Conservation (phyloP, 37 sponge, comb jelly and placozoan species). For the Eunapius fragilis region DNA sequence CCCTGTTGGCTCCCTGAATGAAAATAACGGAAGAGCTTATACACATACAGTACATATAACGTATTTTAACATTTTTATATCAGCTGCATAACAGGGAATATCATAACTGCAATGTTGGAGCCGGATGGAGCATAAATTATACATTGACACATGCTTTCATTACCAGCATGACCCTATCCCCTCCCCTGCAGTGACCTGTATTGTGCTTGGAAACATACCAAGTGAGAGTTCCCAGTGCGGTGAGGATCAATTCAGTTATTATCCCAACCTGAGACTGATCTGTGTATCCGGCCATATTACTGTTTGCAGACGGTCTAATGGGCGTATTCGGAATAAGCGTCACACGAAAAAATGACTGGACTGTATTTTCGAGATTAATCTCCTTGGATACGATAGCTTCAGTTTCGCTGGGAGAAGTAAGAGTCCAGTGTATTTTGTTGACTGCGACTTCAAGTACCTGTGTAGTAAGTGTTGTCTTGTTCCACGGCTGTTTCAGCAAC, state of each 20-base stretch:
- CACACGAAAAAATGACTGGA: slow-evolving; percentile 12
- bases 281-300: neutral
- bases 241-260: neutral
- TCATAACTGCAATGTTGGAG: no score
- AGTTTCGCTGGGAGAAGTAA: neutral
- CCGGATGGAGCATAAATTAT: no score
- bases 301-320: neutral
- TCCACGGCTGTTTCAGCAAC: slow-evolving; percentile 28
- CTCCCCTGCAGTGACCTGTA: no score
- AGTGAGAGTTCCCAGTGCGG: neutral
- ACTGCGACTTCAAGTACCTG: slow-evolving; percentile 22
- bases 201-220: neutral
- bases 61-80: no score
- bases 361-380: neutral
- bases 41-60: no score
- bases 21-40: no score
- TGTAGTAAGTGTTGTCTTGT: neutral
- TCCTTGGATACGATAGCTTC: neutral
- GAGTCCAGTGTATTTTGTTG: slow-evolving; percentile 12
- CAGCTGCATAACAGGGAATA: no score
- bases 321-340: neutral
- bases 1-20: no score
- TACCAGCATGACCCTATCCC: no score
- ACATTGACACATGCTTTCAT: no score
- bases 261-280: neutral